phyloP scores from a whole-genome alignment of 1,140 invertebrate genomes.

The Homarus americanus region DNA sequence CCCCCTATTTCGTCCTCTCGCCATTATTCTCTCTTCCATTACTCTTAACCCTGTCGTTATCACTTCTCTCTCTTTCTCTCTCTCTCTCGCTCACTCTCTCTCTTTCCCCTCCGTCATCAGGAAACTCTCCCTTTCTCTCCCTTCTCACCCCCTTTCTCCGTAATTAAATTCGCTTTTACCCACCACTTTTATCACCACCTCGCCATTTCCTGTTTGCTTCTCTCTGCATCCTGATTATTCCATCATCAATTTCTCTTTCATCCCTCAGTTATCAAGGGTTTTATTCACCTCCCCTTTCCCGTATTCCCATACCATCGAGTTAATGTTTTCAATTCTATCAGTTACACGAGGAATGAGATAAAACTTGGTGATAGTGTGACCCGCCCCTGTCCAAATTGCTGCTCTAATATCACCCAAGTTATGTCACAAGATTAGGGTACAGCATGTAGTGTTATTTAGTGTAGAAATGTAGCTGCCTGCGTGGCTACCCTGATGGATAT shows the following conservation, averaged over 20 bases:
- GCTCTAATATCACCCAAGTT: no score
- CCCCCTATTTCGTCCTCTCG: no score
- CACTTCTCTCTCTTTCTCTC: conserved; percentile 1
- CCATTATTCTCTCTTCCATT: no score
- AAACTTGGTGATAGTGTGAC: no score
- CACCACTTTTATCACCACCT: conserved; percentile 11
- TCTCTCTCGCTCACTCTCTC: conserved; percentile 16
- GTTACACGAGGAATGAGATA: no score
- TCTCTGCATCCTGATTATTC: conserved; percentile 5
- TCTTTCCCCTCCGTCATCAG: not conserved
- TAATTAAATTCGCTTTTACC: conserved; percentile 35
- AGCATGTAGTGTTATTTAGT: no score
- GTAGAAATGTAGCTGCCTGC: no score
- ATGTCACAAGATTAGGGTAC: no score
- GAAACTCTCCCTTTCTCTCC: not conserved
- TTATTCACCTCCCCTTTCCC: not conserved
- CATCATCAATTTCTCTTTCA: conserved; percentile 18
- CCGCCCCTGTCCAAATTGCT: no score
- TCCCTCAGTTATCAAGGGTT: not conserved
- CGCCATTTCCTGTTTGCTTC: conserved; percentile 2
- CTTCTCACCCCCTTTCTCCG: conserved; percentile 14
- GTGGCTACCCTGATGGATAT: no score
- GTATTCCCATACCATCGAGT: not conserved
- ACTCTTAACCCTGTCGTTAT: no score
- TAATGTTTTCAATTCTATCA: not conserved